These are phyloP conservation scores for Dioctria linearis DNA, from an alignment of 2,888 invertebrate species.

Conservation along the genomic window DNA sequence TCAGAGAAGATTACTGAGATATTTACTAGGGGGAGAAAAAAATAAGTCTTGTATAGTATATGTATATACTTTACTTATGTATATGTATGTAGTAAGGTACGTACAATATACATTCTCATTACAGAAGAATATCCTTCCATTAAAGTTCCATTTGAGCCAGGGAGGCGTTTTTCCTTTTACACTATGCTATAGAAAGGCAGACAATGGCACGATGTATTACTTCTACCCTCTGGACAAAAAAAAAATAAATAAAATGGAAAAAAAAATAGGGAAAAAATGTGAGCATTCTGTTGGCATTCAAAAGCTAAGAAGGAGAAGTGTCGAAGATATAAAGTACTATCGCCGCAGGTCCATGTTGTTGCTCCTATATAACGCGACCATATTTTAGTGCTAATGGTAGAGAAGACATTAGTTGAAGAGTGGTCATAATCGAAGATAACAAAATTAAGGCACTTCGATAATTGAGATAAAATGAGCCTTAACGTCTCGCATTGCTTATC, in stretches of 20 bases:
- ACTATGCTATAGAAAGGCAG: background rate
- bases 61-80: too few relatives aligned
- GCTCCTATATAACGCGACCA: background rate
- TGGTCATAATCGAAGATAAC: conserved; percentile 45
- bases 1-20: background rate
- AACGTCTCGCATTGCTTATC: conserved; percentile 31
- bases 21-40: background rate
- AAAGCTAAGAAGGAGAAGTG: background rate
- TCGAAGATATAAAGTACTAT: background rate
- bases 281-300: conserved; percentile 2
- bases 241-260: too few relatives aligned
- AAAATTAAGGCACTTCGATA: conserved; percentile 42
- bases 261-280: too few relatives aligned
- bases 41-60: too few relatives aligned
- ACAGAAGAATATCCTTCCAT: conserved; percentile 10
- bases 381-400: background rate
- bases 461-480: conserved; percentile 45
- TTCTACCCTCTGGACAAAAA: background rate
- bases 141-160: conserved; percentile 7
- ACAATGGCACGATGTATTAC: background rate
- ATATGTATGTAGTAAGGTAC: too few relatives aligned
- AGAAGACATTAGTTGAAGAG: conserved; percentile 12
- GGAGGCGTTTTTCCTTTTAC: background rate
- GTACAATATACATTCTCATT: background rate
- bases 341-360: background rate